Evolutionary conservation across 2,888 invertebrate species (phyloP).

Genomic region (Amblyjoppa fuscipennis): DNA sequence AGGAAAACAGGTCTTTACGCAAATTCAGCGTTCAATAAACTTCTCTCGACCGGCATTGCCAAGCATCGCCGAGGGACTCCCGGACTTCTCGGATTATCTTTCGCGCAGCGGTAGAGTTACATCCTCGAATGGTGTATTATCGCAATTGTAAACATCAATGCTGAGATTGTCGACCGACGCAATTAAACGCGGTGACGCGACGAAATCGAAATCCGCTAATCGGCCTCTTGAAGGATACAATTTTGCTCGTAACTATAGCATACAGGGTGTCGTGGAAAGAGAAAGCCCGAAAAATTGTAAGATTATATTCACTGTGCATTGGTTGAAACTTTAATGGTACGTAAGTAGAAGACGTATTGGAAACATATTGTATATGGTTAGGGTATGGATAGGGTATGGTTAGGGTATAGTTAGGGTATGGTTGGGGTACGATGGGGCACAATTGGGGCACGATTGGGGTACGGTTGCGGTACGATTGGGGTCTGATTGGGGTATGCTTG

Average conservation of each 20-base stretch:
- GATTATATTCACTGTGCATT: neutral
- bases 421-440: too few species aligned
- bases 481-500: too few species aligned
- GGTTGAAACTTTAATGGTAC: too few species aligned
- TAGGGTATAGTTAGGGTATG: too few species aligned
- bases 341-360: neutral
- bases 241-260: neutral
- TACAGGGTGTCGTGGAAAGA: neutral
- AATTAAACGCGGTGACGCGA: constrained; percentile 35
- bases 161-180: constrained; percentile 18
- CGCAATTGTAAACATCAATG: neutral
- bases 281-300: neutral
- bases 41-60: neutral
- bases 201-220: constrained; percentile 20
- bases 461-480: too few species aligned
- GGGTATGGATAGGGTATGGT: too few species aligned
- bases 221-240: neutral
- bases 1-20: constrained; percentile 51
- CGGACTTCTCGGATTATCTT: constrained; percentile 20
- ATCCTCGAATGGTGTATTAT: constrained; percentile 15
- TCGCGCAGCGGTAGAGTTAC: constrained; percentile 14
- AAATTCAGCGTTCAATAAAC: constrained; percentile 52
- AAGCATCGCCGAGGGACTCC: constrained; percentile 29
- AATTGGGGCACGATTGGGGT: too few species aligned
- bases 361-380: neutral